Evolutionary conservation across 2,797 vertebrate genomes (phyloP).

Genomic region (Philypnodon macrostomus): DNA sequence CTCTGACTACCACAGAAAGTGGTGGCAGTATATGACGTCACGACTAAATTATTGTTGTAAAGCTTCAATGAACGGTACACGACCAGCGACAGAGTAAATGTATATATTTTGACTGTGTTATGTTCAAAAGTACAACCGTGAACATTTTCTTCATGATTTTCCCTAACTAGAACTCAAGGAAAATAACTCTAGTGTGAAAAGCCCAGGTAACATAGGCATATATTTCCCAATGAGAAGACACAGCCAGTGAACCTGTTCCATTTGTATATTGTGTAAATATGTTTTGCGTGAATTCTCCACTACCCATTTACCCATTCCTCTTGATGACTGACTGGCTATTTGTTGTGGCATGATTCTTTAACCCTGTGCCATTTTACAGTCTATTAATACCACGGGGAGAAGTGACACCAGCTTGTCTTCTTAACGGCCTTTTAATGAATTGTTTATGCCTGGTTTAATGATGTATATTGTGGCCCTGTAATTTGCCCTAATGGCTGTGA

Average conservation of each 20-base stretch:
- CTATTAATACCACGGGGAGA: slow-evolving; percentile 74
- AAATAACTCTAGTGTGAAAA: no score
- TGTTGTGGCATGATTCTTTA: slow-evolving; percentile 61
- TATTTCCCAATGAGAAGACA: no score
- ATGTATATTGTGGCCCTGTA: slow-evolving; percentile 78
- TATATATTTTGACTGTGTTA: no score
- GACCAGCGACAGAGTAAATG: no score
- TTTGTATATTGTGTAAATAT: slow-evolving; percentile 21
- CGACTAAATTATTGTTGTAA: no score
- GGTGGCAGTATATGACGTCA: no score
- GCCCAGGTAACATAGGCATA: no score
- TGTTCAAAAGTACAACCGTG: no score
- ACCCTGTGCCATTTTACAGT: slow-evolving; percentile 71
- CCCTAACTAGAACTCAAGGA: no score
- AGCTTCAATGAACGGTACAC: no score
- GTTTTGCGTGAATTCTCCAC: slow-evolving; percentile 36
- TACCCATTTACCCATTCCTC: slow-evolving; percentile 52
- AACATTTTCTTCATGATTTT: no score
- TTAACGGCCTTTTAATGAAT: slow-evolving; percentile 81
- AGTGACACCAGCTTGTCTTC: slow-evolving; percentile 76
- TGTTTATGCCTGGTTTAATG: slow-evolving; percentile 82
- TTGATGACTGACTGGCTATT: slow-evolving; percentile 60
- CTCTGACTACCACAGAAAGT: no score
- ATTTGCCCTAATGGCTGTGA: slow-evolving; percentile 77
- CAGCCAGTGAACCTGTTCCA: slow-evolving; percentile 5